Percentiles rank a stretch among this genome's conserved stretches.
phyloP scores from a whole-genome alignment of 1,140 invertebrate genomes.

The Drosophila chauvacae region DNA sequence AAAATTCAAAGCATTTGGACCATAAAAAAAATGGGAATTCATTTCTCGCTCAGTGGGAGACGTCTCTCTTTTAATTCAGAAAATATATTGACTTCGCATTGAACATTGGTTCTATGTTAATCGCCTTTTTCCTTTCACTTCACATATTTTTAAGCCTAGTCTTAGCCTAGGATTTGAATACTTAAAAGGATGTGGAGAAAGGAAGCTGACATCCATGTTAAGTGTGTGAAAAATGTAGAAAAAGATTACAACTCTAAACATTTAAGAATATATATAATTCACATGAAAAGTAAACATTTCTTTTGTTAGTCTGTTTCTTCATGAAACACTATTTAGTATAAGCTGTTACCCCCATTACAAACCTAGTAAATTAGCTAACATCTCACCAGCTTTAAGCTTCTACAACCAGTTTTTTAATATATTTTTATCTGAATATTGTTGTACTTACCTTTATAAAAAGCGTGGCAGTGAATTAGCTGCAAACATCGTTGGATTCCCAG shows the following conservation, averaged over 20 bases:
- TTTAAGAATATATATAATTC: background rate
- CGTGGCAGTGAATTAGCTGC: constrained; percentile 19
- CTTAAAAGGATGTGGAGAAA: background rate
- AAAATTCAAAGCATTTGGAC: constrained; percentile 37
- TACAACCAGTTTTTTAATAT: background rate
- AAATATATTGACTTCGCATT: constrained; percentile 8
- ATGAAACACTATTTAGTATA: background rate
- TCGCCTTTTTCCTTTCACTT: background rate
- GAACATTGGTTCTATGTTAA: background rate
- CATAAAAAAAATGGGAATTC: constrained; percentile 12
- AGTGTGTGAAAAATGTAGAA: background rate
- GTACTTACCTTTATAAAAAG: background rate
- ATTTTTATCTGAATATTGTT: background rate
- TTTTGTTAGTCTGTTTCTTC: background rate
- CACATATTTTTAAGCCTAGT: background rate
- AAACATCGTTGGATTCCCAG: background rate
- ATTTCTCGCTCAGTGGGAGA: constrained; percentile 19
- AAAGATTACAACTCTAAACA: background rate
- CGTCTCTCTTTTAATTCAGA: background rate
- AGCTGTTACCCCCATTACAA: background rate
- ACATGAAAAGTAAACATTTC: background rate
- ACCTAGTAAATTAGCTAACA: background rate
- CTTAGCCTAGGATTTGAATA: background rate
- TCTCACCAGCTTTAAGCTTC: background rate
- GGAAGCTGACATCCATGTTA: background rate